Conservation (phyloP, 2,888 invertebrate species). For the Drosophila tripunctata region DNA sequence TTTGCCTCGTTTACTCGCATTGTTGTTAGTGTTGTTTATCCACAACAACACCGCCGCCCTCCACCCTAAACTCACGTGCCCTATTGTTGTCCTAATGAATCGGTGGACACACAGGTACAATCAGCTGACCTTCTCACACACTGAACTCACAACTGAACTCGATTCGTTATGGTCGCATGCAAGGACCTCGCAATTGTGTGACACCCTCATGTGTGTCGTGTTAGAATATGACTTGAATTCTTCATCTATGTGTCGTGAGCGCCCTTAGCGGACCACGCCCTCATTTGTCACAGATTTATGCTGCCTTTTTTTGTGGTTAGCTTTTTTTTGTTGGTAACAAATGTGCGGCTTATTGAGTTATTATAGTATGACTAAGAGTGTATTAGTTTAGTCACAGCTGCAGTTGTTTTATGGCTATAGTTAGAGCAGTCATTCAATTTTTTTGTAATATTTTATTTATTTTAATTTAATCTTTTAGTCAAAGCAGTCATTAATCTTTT, state of each 20-base stretch:
- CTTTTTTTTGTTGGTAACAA: not conserved
- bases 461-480: not conserved
- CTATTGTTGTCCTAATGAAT: constrained; percentile 48
- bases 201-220: constrained; percentile 43
- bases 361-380: not conserved
- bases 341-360: not conserved
- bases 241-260: constrained; percentile 12
- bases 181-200: constrained; percentile 4
- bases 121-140: constrained; percentile 27
- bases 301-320: constrained; percentile 3
- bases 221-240: constrained; percentile 43
- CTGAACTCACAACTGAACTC: constrained; percentile 26
- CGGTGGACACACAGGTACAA: constrained; percentile 38
- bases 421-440: not conserved
- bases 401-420: not conserved
- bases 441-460: not conserved
- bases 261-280: constrained; percentile 13
- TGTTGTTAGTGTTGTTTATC: constrained; percentile 30
- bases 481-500: rapidly evolving
- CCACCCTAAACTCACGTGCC: not conserved
- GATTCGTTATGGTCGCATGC: constrained; percentile 32
- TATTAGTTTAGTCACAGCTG: not conserved
- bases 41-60: constrained; percentile 1
- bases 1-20: constrained; percentile 56
- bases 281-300: constrained; percentile 42